Base-by-base conservation (phyloP, 1,140 invertebrate genomes). In the Drosophila ananassae region DNA sequence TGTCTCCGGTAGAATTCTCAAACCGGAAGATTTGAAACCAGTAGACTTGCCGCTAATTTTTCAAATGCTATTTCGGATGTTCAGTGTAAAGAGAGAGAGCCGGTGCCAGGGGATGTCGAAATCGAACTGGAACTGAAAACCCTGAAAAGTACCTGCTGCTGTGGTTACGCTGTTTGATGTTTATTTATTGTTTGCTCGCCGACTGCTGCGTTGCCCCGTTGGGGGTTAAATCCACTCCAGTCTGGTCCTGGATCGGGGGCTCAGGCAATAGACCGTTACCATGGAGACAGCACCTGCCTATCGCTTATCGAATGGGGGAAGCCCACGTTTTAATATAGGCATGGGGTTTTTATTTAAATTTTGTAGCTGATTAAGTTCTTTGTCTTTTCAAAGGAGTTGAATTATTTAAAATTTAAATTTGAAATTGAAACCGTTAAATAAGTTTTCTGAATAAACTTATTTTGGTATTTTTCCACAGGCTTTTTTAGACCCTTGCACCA, bases 131-230 rank as follows among this genome's bases (percentile, higher is more conserved):
- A 75, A 87, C 64, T 75, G 82, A 87, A 85, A 85, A 87, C 48
- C 77, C 21, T 9, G 21, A 47, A 47, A 46, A 54, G 39, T 50
- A 78, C 46, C 56, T 85, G 81, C 82, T 85, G 61, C 81, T 85
- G 64, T 87, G 81, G 81, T 85, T 78, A 85, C 81, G 46, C 44
- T 25, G 47, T 58, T 61, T 59, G 46, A 82, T 63, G 69, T 67
- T 84, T 87, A 68, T 85, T 79, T 73, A 66, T 76, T 79, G 77
- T 80, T 80, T 64, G 55, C 62, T 71, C 68, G 44, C 67, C 66
- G 68, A 34, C 55, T 72, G 47, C 53, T 60, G 17, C 22, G 68
- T 71, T 72, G 66, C 21, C 44, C 21, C 2, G 44, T 47, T 57
- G 68, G 63, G 63, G 66, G 50, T 37, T 56, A n/a, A 37, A 24